A percentile compares a stretch with the other conserved stretches of the same genome.
phyloP scores from a whole-genome alignment of 1,140 invertebrate species.

The Brachionus plicatilis region DNA sequence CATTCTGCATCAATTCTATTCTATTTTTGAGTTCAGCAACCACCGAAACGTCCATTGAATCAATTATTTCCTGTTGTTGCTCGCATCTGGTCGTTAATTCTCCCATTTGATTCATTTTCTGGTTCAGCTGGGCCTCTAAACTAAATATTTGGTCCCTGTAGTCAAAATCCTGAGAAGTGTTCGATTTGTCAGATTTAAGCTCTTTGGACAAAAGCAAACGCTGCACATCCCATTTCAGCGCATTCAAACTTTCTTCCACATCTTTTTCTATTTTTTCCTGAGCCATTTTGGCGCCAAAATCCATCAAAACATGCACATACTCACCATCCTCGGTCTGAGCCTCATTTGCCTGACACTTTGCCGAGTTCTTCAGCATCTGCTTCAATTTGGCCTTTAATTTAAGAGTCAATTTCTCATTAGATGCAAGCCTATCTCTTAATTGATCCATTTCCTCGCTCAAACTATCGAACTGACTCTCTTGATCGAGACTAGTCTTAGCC shows the following conservation, averaged over 20 bases:
- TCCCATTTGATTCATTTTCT: neutral
- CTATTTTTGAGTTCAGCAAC: neutral
- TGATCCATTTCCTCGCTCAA: neutral
- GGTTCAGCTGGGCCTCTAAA: neutral
- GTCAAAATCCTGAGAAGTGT: neutral
- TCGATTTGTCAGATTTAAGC: neutral
- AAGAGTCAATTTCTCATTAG: neutral
- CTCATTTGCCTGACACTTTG: neutral
- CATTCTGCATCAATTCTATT: neutral
- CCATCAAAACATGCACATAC: neutral
- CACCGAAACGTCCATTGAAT: neutral
- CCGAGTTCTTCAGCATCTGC: neutral
- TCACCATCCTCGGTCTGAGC: neutral
- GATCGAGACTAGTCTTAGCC: neutral
- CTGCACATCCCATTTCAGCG: neutral
- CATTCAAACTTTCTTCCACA: neutral
- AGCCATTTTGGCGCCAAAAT: neutral
- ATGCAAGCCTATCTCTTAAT: neutral
- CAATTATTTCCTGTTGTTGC: neutral
- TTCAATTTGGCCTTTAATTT: conserved; percentile 27
- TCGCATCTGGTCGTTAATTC: neutral
- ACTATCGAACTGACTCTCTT: neutral
- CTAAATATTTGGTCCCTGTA: conserved; percentile 8
- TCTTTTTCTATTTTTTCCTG: neutral
- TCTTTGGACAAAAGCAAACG: neutral